Evolutionary conservation across 2,113 vertebrate genomes (phyloP).

Genomic region (Anser cygnoides): DNA sequence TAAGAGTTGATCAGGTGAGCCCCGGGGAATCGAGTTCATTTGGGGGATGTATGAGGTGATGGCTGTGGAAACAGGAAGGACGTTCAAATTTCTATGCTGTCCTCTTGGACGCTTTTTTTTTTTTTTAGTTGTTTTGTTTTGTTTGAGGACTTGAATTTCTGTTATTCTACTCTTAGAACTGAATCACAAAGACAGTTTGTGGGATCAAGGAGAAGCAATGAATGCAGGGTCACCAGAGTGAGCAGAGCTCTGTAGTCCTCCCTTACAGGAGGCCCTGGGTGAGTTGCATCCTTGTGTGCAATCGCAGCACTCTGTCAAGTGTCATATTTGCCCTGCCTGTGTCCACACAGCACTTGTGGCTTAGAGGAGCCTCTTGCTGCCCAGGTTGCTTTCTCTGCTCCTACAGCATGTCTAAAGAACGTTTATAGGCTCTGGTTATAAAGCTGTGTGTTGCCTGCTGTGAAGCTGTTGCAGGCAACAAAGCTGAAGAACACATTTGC

Average conservation of each 20-base stretch:
- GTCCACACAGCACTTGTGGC: fast-evolving
- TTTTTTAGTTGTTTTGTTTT: neutral
- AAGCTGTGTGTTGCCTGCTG: neutral
- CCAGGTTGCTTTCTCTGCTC: neutral
- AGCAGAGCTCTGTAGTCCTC: neutral
- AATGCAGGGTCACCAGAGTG: neutral
- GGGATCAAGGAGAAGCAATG: neutral
- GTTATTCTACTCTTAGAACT: neutral
- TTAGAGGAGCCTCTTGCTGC: neutral
- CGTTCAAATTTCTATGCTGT: neutral
- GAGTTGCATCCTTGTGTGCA: fast-evolving
- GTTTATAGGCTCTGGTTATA: neutral
- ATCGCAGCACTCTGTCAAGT: neutral
- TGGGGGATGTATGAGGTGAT: neutral
- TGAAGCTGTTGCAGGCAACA: neutral
- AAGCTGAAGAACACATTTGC: neutral
- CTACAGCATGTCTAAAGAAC: neutral
- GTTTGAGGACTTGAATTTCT: neutral
- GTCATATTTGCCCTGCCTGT: neutral
- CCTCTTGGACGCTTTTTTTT: neutral
- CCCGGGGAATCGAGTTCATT: fast-evolving
- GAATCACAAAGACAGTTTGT: neutral
- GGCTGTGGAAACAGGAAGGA: neutral
- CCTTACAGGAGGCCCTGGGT: neutral
- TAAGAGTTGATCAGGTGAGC: neutral